Evolutionary conservation across 2,888 invertebrate genomes (phyloP), one percentile per base, ranked within the genome.

Genomic region (Parascotia fuliginaria): DNA sequence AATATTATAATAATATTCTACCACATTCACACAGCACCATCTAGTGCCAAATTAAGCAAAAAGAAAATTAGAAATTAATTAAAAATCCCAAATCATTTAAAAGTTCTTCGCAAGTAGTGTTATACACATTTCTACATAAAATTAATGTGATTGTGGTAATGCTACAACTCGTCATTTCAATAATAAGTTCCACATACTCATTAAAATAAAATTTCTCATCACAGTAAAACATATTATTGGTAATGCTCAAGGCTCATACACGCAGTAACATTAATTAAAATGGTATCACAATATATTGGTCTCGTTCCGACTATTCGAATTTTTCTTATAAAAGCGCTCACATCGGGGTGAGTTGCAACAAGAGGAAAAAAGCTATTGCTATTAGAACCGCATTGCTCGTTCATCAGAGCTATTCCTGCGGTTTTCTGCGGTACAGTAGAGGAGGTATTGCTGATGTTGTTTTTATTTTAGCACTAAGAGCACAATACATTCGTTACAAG

Each of bases 401-500:
- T 87, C 87, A 86, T 88, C 86, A 86, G 85, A 71, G 78, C 79
- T 77, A 81, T 85, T 83, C 77, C 83, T 79, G 76, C 71, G 78
- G 77, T 84, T 85, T 83, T 77, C 83, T 79, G 76, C 71, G 78
- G 77, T 84, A 79, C 83, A 76, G 60, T 65, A 65, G 75, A 79
- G 79, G 74, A 81, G 75, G 75, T 81, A 82, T 81, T 81, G 77
- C 70, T 65, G 67, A 64, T 72, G 75, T 74, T 79, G 77, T 83
- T 87, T 83, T 87, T 87, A 82, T 85, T 88, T 83, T 78, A 79
- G 75, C 77, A 77, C 78, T 79, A 81, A 81, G 76, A 74, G 82
- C 74, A 88, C 88, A 89, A 89, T 89, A 85, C 86, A 81, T 87
- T 88, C 81, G 84, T 87, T 88, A 88, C 82, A 65, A 68, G 69